Evolutionary conservation across 2,113 vertebrate genomes (phyloP), one percentile per base, ranked within the genome.

Genomic region (Capreolus pygargus): DNA sequence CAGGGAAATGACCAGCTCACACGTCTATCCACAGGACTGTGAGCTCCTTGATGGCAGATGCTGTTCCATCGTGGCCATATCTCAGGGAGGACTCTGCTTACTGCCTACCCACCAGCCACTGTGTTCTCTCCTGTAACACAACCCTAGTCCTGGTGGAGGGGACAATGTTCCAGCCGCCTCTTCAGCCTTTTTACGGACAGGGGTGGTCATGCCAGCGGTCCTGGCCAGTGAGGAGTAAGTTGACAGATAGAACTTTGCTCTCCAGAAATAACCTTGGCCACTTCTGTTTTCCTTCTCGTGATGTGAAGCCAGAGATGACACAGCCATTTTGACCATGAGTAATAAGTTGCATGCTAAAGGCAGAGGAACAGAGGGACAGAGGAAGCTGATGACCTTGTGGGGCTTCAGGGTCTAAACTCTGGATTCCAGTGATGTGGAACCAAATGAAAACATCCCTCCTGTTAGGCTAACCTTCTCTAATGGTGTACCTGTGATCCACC

Each of bases 371-470:
- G 55, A 25, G 27, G 45, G 36, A n/a, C 74, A 28, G 61, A 27
- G 54, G 28, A 50, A 58, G 33, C 43, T 47, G 54, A 15, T 36
- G 54, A 19, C 33, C 13, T 9, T 25, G 15, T 30, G 28, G 55
- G 60, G 6, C 6, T 21, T 45, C 17, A 45, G 17, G 25, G 15
- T 13, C 12, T 17, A 10, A 45, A 39, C 30, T 60, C 89, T 74
- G 43, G 79, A 57, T 61, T 60, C 21, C 39, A 50, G 15, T 61
- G 52, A 81, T 10, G 15, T 15, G 9, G 17, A 86, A 87, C 43
- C 11, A 61, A 84, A 39, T 25, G 64, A 67, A 70, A 10, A 1
- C 0, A 0, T 3, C 55, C 23, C 13, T 33, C 12, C 25, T 12
- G 0, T 39, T 6, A 5, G 23, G 39, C 16, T 45, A 61, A 36